These are phyloP conservation scores for Steatocranus sp. DNA, from an alignment of 2,797 vertebrate species.

Conservation along the genomic window DNA sequence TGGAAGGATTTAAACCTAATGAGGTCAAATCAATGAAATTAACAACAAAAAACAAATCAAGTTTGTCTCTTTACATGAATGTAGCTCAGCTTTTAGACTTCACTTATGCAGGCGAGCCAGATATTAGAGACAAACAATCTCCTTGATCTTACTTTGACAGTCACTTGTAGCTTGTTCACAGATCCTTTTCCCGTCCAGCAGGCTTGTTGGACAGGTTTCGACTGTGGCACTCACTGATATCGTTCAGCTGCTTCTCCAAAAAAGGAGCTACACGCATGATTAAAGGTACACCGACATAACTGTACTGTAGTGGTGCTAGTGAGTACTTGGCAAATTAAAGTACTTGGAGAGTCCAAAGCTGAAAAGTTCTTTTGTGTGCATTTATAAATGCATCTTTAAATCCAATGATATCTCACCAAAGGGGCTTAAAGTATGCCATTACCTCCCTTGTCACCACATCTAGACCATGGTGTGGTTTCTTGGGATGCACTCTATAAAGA, in stretches of 20 bases:
- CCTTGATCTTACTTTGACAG: neutral
- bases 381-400: neutral
- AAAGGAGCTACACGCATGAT: rapidly evolving
- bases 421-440: neutral
- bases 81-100: neutral
- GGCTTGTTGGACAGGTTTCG: neutral
- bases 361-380: neutral
- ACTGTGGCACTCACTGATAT: rapidly evolving
- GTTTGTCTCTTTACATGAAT: rapidly evolving
- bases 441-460: neutral
- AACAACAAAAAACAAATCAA: neutral
- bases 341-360: rapidly evolving
- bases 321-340: neutral
- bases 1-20: neutral
- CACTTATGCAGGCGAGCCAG: neutral
- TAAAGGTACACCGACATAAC: neutral
- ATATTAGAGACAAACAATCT: neutral
- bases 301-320: neutral
- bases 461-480: neutral
- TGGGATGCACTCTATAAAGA: conserved; percentile 1
- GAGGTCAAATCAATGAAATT: neutral
- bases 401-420: neutral
- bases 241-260: neutral
- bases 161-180: neutral
- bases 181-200: neutral